Percentiles rank a stretch among this genome's conserved stretches.
Conservation (phyloP, 2,888 invertebrate species). For the Aspidiotus destructor region DNA sequence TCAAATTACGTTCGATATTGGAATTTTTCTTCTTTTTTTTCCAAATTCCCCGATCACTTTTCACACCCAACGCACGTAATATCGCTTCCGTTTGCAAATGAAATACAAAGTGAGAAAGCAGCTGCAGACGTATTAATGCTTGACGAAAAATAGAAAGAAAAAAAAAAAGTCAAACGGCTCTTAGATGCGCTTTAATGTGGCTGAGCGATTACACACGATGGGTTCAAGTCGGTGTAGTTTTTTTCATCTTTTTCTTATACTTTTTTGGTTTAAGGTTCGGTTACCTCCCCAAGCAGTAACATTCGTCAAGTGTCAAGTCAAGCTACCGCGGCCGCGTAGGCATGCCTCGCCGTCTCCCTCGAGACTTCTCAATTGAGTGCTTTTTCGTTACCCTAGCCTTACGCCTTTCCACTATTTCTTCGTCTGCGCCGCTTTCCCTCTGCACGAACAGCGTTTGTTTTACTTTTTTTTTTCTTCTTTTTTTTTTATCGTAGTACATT, state of each 20-base stretch:
- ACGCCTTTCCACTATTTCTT: not conserved
- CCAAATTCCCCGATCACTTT: slow-evolving; percentile 1
- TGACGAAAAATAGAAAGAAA: slow-evolving; percentile 1
- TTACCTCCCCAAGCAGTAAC: slow-evolving; percentile 30
- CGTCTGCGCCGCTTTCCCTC: slow-evolving; percentile 5
- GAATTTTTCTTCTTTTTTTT: slow-evolving; percentile 12
- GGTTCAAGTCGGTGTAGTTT: slow-evolving; percentile 21
- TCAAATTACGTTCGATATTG: slow-evolving; percentile 15
- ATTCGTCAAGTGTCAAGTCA: slow-evolving; percentile 32
- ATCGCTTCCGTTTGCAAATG: slow-evolving; percentile 24
- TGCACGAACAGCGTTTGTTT: slow-evolving; percentile 32
- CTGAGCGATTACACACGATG: slow-evolving; percentile 29
- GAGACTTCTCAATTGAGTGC: slow-evolving; percentile 22
- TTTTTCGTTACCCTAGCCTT: slow-evolving; percentile 12
- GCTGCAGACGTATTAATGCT: not conserved
- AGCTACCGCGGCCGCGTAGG: slow-evolving; percentile 17
- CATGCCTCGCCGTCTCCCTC: slow-evolving; percentile 27
- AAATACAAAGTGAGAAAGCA: slow-evolving; percentile 14
- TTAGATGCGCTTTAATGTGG: slow-evolving; percentile 28
- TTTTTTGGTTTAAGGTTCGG: slow-evolving; percentile 25
- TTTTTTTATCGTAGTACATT: slow-evolving; percentile 31
- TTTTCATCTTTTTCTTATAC: not conserved
- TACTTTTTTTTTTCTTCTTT: slow-evolving; percentile 16
- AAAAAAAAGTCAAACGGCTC: slow-evolving; percentile 19
- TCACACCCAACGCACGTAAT: slow-evolving; percentile 17